Percentiles rank a stretch among this genome's conserved stretches.
These are phyloP conservation scores for Netelia inedita DNA, from an alignment of 2,888 invertebrate genomes.

Conservation along the genomic window DNA sequence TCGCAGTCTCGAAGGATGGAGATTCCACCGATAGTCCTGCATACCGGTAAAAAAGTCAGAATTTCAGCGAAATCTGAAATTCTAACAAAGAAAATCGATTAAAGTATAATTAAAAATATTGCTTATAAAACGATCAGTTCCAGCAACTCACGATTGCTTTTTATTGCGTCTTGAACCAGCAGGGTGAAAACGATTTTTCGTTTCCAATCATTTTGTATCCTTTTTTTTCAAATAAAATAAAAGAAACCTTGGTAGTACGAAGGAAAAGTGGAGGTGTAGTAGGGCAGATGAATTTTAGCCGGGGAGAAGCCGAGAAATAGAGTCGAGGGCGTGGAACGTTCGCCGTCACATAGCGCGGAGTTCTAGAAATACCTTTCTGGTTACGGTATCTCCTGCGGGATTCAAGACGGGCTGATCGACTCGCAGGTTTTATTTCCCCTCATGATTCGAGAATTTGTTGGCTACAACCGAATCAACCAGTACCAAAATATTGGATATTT, in stretches of 20 bases:
- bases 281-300: background rate
- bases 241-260: background rate
- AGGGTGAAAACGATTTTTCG: background rate
- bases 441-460: constrained; percentile 34
- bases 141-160: background rate
- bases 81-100: background rate
- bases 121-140: background rate
- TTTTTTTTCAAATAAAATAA: background rate
- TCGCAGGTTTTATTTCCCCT: constrained; percentile 52
- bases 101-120: background rate
- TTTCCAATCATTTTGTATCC: background rate
- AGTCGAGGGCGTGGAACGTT: background rate
- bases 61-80: no score
- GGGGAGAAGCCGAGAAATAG: background rate
- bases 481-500: background rate
- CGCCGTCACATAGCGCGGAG: background rate
- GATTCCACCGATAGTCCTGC: background rate
- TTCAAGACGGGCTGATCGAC: background rate
- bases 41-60: no score
- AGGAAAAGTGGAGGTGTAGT: background rate
- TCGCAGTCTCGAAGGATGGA: background rate
- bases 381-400: constrained; percentile 32
- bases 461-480: background rate
- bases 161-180: background rate
- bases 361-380: background rate